phyloP scores from a whole-genome alignment of 2,888 invertebrate species.

The Eristalis arbustorum region DNA sequence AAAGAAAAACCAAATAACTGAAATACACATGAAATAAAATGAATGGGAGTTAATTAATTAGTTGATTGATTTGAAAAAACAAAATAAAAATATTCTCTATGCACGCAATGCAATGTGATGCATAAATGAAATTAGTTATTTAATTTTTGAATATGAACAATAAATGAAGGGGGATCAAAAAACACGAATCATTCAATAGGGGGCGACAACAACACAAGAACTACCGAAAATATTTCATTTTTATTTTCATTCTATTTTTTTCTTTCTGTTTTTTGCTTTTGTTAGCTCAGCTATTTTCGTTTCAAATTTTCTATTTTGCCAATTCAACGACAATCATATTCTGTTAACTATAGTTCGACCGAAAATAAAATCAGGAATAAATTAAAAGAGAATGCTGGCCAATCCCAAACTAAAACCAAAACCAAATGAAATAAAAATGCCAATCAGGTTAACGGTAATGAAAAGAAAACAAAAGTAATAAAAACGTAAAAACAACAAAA shows the following conservation, averaged over 20 bases:
- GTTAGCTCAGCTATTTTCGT: conserved; percentile 4
- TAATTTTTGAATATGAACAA: conserved; percentile 10
- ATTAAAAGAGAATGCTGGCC: conserved; percentile 17
- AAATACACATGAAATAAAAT: conserved; percentile 41
- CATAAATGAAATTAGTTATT: conserved; percentile 51
- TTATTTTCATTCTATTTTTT: conserved; percentile 28
- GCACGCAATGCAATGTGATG: conserved; percentile 54
- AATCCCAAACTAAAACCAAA: conserved; percentile 17
- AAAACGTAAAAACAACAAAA: conserved; percentile 31
- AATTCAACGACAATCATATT: conserved; percentile 69
- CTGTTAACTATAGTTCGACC: conserved; percentile 60
- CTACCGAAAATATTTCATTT: conserved; percentile 72
- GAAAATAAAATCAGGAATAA: conserved; percentile 12
- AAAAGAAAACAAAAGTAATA: conserved; percentile 39
- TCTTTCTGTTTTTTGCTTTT: conserved; percentile 25
- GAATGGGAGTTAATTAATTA: conserved; percentile 20
- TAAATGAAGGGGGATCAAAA: conserved; percentile 51
- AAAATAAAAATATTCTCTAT: conserved; percentile 1
- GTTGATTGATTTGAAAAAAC: background rate
- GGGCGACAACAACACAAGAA: conserved; percentile 74
- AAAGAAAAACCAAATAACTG: conserved; percentile 1
- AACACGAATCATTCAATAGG: conserved; percentile 74
- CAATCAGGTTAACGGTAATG: background rate
- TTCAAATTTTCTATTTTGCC: conserved; percentile 32
- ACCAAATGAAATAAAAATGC: background rate